Base-by-base conservation (phyloP, 2,888 invertebrate species). In the Ochropacha duplaris region DNA sequence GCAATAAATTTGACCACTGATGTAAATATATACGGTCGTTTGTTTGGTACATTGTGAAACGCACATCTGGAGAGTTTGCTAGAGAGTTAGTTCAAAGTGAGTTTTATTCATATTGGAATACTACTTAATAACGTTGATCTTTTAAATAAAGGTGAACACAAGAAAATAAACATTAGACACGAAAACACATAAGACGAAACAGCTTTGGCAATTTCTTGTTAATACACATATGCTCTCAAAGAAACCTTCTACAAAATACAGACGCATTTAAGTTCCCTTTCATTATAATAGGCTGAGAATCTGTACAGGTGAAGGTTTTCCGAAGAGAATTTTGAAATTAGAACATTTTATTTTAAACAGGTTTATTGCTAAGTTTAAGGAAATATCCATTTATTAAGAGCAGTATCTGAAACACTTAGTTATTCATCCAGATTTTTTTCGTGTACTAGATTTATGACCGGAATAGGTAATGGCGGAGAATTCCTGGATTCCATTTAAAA, bases 1-100 rank as follows among this genome's bases (percentile, higher is more conserved):
- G 63, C 69, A 64, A 71, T 74, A 71, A 74, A 74, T 74, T 65
- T 72, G 64, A 65, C 64, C 71, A 69, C 54, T 59, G 71, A 68
- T 68, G 71, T 65, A 72, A 64, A 65, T 71, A 65, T 56, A 39
- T 44, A 44, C 16, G 16, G 16, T 50, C 54, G 56, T 64, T 66
- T 54, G 55, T 64, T 68, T 64, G 57, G 44, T 19, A 19, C 2
- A 44, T 44, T 44, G 44, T 44, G 0, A 9, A 31, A 31, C 31
- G 19, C 9, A 63, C 65, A 62, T 58, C 63, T 65, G 68, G 73
- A 64, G 19, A 1, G 3, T 9, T 3, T 36, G 14, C 6, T 39
- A 9, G 36, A 9, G 16, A n/a, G n/a, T n/a, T 2, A 6, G 14
- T 19, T 44, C 9, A 4, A 14, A 1, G 16, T 5, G 8, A 39